Percentiles rank a stretch among this genome's conserved stretches.
Conservation (phyloP, 2,113 vertebrate species). For the Ceratotherium simum region DNA sequence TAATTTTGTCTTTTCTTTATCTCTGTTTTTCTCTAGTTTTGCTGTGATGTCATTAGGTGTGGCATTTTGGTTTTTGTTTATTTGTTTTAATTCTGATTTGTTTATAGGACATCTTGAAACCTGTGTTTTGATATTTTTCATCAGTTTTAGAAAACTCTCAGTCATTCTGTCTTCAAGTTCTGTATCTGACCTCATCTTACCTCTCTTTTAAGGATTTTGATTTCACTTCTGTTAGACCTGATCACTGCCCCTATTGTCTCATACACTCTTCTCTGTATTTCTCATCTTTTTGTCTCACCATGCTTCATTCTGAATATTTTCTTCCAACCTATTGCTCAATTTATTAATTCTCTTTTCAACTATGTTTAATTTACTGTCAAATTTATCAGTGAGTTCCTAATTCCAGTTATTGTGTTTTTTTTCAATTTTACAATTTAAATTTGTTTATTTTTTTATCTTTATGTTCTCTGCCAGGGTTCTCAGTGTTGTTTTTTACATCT, state of each 20-base stretch:
- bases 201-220: not conserved
- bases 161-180: not conserved
- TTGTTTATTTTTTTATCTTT: not conserved
- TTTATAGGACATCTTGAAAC: not conserved
- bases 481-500: not conserved
- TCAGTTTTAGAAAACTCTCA: not conserved
- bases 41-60: not conserved
- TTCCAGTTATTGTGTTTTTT: not conserved
- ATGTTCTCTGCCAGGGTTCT: not conserved
- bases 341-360: not conserved
- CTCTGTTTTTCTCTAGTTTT: not conserved
- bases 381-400: not conserved
- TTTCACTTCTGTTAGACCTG: not conserved
- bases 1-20: not conserved
- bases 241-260: not conserved
- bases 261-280: not conserved
- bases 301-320: not conserved
- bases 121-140: not conserved
- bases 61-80: not conserved
- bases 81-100: not conserved
- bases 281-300: not conserved
- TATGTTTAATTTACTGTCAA: not conserved
- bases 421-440: not conserved
- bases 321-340: not conserved
- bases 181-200: not conserved